These are phyloP conservation scores for Echeneis naucrates DNA, from an alignment of 2,797 vertebrate genomes.

Conservation along the genomic window DNA sequence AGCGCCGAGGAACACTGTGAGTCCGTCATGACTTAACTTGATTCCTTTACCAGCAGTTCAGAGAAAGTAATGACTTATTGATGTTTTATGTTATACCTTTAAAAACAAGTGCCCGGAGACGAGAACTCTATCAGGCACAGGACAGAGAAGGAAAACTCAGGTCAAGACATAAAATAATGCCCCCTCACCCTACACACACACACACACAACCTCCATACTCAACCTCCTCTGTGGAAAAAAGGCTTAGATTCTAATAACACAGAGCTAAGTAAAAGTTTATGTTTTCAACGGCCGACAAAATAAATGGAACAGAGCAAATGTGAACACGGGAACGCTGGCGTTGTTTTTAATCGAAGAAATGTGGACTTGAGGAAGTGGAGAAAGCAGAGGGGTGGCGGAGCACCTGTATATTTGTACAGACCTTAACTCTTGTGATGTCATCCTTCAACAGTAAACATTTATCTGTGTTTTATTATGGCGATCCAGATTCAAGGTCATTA, in stretches of 20 bases:
- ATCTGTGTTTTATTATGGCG: slow-evolving; percentile 66
- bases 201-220: slow-evolving; percentile 11
- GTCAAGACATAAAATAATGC: slow-evolving; percentile 26
- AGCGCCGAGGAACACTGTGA: no score
- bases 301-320: slow-evolving; percentile 79
- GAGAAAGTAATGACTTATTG: slow-evolving; percentile 38
- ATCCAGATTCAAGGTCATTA: slow-evolving; percentile 65
- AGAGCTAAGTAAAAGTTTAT: slow-evolving; percentile 84
- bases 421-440: slow-evolving; percentile 82
- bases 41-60: no score
- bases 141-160: slow-evolving; percentile 38
- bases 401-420: slow-evolving; percentile 79
- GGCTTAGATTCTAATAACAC: slow-evolving; percentile 75
- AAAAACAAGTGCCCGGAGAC: slow-evolving; percentile 45
- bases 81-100: slow-evolving; percentile 35
- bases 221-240: slow-evolving; percentile 52
- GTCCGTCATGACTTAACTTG: no score
- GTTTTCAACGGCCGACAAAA: slow-evolving; percentile 79
- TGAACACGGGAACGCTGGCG: slow-evolving; percentile 49
- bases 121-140: slow-evolving; percentile 37
- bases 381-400: slow-evolving; percentile 17
- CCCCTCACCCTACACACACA: background rate
- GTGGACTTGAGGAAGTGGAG: slow-evolving; percentile 58
- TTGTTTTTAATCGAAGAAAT: slow-evolving; percentile 69
- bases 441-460: slow-evolving; percentile 78